phyloP scores from a whole-genome alignment of 2,797 vertebrate species.

The Onychomys arenicola region DNA sequence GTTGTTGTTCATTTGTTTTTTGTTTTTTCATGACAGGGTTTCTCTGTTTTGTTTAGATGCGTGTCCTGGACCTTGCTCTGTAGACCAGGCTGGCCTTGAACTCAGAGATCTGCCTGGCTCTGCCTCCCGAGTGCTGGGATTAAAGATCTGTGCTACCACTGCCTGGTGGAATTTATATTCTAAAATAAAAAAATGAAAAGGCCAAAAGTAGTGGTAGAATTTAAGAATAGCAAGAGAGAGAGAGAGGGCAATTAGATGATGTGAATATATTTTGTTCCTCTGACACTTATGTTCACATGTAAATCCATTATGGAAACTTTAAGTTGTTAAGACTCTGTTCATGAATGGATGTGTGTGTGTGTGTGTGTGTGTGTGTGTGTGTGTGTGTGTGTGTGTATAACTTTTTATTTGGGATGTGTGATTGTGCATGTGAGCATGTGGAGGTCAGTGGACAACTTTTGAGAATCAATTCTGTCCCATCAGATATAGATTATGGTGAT shows the following conservation, averaged over 20 bases:
- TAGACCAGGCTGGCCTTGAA: too few relatives aligned
- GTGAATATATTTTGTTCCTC: neutral
- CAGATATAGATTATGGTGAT: neutral
- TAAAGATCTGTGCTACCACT: too few relatives aligned
- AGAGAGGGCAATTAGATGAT: neutral
- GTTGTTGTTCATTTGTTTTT: too few relatives aligned
- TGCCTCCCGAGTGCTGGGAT: too few relatives aligned
- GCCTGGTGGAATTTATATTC: neutral
- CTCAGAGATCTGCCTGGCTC: too few relatives aligned
- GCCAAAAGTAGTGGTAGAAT: neutral
- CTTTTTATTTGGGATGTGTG: neutral
- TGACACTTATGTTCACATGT: neutral
- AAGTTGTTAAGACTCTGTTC: neutral
- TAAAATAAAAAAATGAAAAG: neutral
- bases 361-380: neutral
- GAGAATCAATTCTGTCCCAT: neutral
- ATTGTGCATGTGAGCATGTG: neutral
- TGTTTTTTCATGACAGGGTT: too few relatives aligned
- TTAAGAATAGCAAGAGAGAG: neutral
- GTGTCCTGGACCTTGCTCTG: too few relatives aligned
- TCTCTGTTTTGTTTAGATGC: too few relatives aligned
- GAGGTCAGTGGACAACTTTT: neutral
- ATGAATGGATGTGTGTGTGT: neutral
- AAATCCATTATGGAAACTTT: neutral
- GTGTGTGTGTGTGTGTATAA: neutral